Base-by-base conservation (phyloP, 2,113 vertebrate species). In the Podocnemis expansa region DNA sequence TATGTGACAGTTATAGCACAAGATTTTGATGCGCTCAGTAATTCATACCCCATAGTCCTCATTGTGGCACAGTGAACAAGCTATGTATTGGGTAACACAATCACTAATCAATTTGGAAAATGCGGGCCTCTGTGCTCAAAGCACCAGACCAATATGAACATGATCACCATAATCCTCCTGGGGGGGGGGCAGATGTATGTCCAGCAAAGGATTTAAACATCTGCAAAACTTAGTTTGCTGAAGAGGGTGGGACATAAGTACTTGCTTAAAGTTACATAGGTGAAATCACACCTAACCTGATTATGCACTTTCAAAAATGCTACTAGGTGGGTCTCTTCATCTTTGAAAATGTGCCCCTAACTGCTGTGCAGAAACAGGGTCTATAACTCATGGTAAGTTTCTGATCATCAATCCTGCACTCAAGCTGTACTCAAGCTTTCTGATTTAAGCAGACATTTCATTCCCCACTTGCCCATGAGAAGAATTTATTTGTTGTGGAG, bases 261-360 rank as follows among this genome's bases (percentile, higher is more conserved):
- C 1, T 2, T 10, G 21, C 9, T 75, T 45, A 3, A n/a, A 67
- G 34, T 56, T 11, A 80, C 4, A 1, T 8, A 17, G 0, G 1
- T 17, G 22, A 88, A 88, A 78, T 73, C 9, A 9, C 84, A 2
- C 2, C 2, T 19, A 45, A 84, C 63, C 5, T 52, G 5, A 2
- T 43, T 58, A 82, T 8, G 0, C 6, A 47, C 82, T 87, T 49
- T 76, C 16, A 12, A 45, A 75, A 41, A 58, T 76, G 16, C 2
- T 6, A 1, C 24, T 82, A n/a, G 5, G 3, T 82, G 17, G 45
- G 41, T 85, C 2, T 29, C 17, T 84, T 17, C 49, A 0, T 27
- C 16, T 78, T 58, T 82, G 10, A 82, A 88, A 34, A 1, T 1
- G 51, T 43, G 1, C 1, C 80, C 4, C 3, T 34, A 67, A 38